Base-by-base conservation (phyloP, 1,140 invertebrate genomes). In the Drosophila athabasca region DNA sequence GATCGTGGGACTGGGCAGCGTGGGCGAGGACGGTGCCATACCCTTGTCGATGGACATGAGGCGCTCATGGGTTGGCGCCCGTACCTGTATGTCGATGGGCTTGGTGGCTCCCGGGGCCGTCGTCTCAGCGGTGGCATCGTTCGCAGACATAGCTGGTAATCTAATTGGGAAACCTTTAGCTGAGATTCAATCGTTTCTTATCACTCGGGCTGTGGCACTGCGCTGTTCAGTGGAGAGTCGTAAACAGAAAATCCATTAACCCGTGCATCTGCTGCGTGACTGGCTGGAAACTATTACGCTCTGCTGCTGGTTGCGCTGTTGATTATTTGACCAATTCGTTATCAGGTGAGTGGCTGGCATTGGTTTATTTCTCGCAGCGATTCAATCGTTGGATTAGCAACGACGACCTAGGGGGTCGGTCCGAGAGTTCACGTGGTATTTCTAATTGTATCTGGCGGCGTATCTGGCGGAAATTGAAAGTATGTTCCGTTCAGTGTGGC, bases 311-410 rank as follows among this genome's bases (percentile, higher is more conserved):
- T 49, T 19, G 17, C 0, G 6, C 5, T 58, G 43, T 29, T 68
- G 54, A 45, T 50, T 82, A 53, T 76, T 80, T 81, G 58, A 59
- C 26, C 62, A 76, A 68, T 44, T 77, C 35, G 79, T 74, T 83
- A 82, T 78, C 79, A 60, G 22, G 6, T 31, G 35, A 39, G 35
- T 39, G 35, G 3, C 35, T 39, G 35, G 35, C 35, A 13, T 39
- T 39, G 35, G 35, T 39, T 39, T 39, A 35, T 35, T 11, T 9
- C 31, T 3, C 31, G 31, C 31, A 8, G 31, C 31, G 31, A 35
- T 9, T 11, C 35, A 13, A 11, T 39, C 9, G 9, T 11, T 39
- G 35, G 3, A 11, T 39, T 39, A 4, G 35, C 11, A 39, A 13
- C 11, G 35, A 9, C 35, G 35, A 39, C 35, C 35, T 8, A 39